These are phyloP conservation scores for Arge pagana DNA, from an alignment of 2,888 invertebrate genomes.

Conservation along the genomic window DNA sequence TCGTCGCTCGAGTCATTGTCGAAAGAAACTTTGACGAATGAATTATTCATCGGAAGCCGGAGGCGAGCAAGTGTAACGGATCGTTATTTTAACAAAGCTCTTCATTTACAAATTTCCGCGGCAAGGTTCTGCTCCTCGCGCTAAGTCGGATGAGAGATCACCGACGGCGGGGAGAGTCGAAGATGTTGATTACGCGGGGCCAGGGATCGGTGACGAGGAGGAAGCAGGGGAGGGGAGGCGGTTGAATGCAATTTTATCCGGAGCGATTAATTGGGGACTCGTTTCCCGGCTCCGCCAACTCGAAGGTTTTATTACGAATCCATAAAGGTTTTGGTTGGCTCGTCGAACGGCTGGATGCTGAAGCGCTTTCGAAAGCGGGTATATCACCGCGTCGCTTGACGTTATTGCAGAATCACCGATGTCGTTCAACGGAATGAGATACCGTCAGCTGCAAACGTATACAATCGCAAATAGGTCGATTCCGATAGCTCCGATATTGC, in stretches of 20 bases:
- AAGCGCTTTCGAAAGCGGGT: conserved; percentile 7
- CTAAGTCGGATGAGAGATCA: too few species aligned
- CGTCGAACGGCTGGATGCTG: background rate
- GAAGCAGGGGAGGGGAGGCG: too few species aligned
- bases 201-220: background rate
- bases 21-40: too few species aligned
- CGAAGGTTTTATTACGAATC: background rate
- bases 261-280: conserved; percentile 4
- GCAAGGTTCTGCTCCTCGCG: too few species aligned
- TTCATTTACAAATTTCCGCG: too few species aligned
- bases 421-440: conserved; percentile 24
- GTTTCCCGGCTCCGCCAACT: background rate
- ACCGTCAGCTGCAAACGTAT: conserved; percentile 31
- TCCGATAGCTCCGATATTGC: conserved; percentile 28
- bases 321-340: conserved; percentile 3
- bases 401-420: conserved; percentile 37
- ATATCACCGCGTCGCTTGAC: conserved; percentile 21
- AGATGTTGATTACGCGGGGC: background rate
- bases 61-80: too few species aligned
- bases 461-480: conserved; percentile 27
- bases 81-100: too few species aligned
- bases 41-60: too few species aligned
- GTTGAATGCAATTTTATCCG: too few species aligned
- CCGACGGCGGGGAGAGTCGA: too few species aligned
- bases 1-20: too few species aligned